These are phyloP conservation scores for Rhinella marina DNA, from an alignment of 2,797 vertebrate genomes.

Conservation along the genomic window DNA sequence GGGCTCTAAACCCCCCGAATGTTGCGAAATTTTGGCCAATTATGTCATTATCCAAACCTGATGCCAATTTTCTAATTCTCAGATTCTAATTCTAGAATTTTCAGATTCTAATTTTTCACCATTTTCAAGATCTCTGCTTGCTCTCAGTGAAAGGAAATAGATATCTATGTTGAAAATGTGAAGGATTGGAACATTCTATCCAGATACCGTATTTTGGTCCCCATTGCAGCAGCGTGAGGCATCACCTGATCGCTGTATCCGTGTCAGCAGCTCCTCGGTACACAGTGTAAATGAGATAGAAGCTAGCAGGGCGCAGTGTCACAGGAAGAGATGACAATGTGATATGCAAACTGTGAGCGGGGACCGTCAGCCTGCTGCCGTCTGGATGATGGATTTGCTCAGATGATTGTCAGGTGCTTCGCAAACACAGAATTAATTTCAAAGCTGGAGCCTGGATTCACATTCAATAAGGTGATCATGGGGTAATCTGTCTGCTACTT, in stretches of 20 bases:
- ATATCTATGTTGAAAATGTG: too few species aligned
- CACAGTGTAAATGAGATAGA: background rate
- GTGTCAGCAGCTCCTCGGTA: background rate
- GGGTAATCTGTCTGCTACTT: too few species aligned
- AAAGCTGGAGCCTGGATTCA: background rate
- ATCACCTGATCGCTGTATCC: background rate
- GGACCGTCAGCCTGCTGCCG: background rate
- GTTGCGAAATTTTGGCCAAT: too few species aligned
- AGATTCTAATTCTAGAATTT: too few species aligned
- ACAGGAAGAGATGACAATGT: constrained; percentile 4
- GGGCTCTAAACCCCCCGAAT: too few species aligned
- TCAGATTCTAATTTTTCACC: too few species aligned
- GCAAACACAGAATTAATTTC: background rate
- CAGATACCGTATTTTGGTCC: background rate
- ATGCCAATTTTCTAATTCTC: too few species aligned
- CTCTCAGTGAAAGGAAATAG: too few species aligned
- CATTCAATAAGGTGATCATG: background rate
- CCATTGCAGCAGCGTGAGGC: background rate
- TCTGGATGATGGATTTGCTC: background rate
- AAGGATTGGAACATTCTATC: background rate
- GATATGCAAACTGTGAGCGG: background rate
- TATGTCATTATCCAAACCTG: too few species aligned
- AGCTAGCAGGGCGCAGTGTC: background rate
- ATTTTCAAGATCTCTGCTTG: too few species aligned
- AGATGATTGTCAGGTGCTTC: constrained; percentile 3